Percentiles rank a stretch among this genome's conserved stretches.
Conservation (phyloP, 2,888 invertebrate species). For the Drosophila flavopinicola region DNA sequence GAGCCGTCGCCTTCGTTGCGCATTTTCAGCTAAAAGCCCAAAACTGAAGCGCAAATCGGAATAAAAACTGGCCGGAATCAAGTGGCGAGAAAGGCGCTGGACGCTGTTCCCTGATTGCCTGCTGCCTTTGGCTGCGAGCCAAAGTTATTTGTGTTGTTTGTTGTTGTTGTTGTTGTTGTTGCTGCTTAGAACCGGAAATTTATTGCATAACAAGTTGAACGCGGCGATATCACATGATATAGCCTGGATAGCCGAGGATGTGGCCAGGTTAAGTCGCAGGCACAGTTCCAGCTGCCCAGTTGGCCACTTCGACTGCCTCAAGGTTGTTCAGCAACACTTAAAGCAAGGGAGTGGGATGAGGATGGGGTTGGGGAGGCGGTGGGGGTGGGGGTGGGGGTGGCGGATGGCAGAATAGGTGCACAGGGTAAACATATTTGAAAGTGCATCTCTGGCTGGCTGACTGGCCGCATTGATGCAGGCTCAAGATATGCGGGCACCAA, state of each 20-base stretch:
- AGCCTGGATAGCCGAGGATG: conserved; percentile 33
- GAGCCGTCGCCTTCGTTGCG: conserved; percentile 9
- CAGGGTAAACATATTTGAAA: conserved; percentile 45
- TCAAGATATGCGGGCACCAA: conserved; percentile 39
- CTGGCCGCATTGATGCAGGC: conserved; percentile 42
- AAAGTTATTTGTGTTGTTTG: conserved; percentile 43
- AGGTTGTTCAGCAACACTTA: conserved; percentile 49
- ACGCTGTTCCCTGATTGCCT: conserved; percentile 16
- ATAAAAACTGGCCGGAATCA: conserved; percentile 14
- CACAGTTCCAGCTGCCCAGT: background rate
- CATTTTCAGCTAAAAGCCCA: conserved; percentile 15
- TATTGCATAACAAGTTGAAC: conserved; percentile 79
- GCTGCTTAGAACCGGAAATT: conserved; percentile 74
- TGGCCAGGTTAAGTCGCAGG: conserved; percentile 7
- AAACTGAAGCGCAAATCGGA: conserved; percentile 25
- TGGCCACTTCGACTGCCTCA: conserved; percentile 42
- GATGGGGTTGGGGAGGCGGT: no score
- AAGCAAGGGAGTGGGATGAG: conserved; percentile 2
- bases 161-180: conserved; percentile 21
- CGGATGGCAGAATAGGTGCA: conserved; percentile 3
- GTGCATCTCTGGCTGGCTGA: conserved; percentile 21
- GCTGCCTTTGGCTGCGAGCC: conserved; percentile 20
- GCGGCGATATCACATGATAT: conserved; percentile 61
- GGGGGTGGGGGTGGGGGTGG: background rate
- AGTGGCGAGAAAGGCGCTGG: conserved; percentile 15